Evolutionary conservation across 1,140 invertebrate species (phyloP).

Genomic region (Trichonephila clavipes): DNA sequence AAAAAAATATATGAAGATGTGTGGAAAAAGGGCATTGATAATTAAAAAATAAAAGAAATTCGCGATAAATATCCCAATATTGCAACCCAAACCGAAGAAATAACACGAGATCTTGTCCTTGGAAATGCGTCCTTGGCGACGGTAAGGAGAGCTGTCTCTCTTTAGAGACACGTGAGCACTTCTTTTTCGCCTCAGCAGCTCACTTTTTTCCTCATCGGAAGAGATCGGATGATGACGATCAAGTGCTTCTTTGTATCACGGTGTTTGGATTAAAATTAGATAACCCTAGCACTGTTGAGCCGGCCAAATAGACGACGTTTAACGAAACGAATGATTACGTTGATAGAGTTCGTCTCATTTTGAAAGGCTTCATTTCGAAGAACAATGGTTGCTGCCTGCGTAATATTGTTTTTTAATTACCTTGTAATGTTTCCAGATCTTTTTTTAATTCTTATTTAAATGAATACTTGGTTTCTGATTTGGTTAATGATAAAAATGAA

Average conservation of each 20-base stretch:
- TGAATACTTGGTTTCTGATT: too few species aligned
- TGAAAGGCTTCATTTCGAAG: not conserved
- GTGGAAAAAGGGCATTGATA: too few species aligned
- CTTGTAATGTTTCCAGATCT: too few species aligned
- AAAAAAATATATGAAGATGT: too few species aligned
- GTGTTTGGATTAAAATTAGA: conserved; percentile 28
- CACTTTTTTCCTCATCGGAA: not conserved
- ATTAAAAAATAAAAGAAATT: too few species aligned
- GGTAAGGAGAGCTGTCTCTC: conserved; percentile 18
- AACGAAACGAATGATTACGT: not conserved
- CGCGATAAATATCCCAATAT: not conserved
- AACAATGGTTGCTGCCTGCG: not conserved
- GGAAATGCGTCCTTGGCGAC: conserved; percentile 45
- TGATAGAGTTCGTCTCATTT: not conserved
- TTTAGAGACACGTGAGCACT: not conserved
- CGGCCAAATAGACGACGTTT: conserved; percentile 35
- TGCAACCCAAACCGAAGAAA: not conserved
- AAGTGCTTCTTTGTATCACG: conserved; percentile 28
- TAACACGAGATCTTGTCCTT: not conserved
- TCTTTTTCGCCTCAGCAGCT: not conserved
- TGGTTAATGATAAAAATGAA: too few species aligned
- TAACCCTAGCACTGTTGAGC: not conserved
- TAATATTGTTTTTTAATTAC: too few species aligned
- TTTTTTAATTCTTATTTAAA: too few species aligned
- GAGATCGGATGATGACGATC: conserved; percentile 26